These are phyloP conservation scores for Heliornis fulica DNA, from an alignment of 2,113 vertebrate species.

Conservation along the genomic window DNA sequence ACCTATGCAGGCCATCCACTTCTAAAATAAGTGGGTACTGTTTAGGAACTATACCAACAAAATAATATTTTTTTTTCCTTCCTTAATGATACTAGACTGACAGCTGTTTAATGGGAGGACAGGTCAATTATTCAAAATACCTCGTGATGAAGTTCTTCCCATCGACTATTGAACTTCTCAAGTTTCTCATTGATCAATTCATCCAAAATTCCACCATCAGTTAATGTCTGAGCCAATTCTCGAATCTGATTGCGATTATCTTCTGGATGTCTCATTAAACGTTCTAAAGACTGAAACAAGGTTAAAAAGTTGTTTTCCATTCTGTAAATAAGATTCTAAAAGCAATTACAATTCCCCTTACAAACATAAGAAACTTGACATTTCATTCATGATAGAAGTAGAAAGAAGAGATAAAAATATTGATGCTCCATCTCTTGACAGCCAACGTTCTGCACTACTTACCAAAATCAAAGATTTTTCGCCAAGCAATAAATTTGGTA, in stretches of 20 bases:
- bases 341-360: not conserved
- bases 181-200: constrained; percentile 95
- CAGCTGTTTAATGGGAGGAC: not conserved
- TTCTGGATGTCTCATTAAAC: constrained; percentile 89
- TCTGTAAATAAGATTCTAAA: not conserved
- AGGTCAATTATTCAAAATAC: constrained; percentile 63
- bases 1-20: not conserved
- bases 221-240: constrained; percentile 94
- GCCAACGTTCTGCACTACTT: not conserved
- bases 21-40: not conserved
- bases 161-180: constrained; percentile 89
- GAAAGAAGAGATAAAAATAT: not conserved
- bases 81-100: not conserved
- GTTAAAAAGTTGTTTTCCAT: not conserved
- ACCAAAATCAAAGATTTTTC: not conserved
- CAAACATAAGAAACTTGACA: not conserved
- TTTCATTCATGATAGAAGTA: not conserved
- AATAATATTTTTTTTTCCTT: not conserved
- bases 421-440: not conserved
- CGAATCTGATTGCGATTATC: constrained; percentile 95
- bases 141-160: constrained; percentile 92
- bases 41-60: not conserved
- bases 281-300: constrained; percentile 84
- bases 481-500: not conserved
- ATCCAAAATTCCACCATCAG: constrained; percentile 95